Evolutionary conservation across 2,113 vertebrate genomes (phyloP).

Genomic region (Columbina picui): DNA sequence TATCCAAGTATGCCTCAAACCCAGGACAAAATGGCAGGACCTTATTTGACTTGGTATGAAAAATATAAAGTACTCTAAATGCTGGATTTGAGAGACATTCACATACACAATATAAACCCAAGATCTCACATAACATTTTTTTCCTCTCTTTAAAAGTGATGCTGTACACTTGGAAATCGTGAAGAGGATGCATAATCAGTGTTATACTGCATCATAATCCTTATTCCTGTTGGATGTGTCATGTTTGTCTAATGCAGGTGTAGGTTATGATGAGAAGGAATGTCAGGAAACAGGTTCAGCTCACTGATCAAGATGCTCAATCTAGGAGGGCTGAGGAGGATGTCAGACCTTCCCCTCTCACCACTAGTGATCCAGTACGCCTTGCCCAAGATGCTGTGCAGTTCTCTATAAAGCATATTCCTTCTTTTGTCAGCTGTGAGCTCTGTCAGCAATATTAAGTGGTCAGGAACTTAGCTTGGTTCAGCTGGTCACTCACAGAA

Average conservation of each 20-base stretch:
- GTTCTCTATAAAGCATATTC: not conserved
- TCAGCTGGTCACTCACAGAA: not conserved
- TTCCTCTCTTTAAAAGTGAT: not conserved
- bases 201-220: not conserved
- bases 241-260: not conserved
- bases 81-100: fast-evolving
- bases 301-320: not conserved
- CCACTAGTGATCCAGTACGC: not conserved
- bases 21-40: not conserved
- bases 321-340: not conserved
- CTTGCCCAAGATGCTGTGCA: not conserved
- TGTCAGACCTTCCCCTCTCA: not conserved
- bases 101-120: not conserved
- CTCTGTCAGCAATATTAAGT: not conserved
- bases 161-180: not conserved
- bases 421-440: not conserved
- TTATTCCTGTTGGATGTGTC: not conserved
- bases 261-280: not conserved
- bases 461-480: not conserved
- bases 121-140: not conserved
- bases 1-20: not conserved
- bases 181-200: not conserved
- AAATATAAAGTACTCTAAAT: not conserved
- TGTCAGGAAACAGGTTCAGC: not conserved
- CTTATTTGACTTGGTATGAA: not conserved